A percentile compares a stretch with the other conserved stretches of the same genome.
These are phyloP conservation scores for Macaca mulatta DNA, from an alignment of 2,113 vertebrate genomes.

Conservation along the genomic window DNA sequence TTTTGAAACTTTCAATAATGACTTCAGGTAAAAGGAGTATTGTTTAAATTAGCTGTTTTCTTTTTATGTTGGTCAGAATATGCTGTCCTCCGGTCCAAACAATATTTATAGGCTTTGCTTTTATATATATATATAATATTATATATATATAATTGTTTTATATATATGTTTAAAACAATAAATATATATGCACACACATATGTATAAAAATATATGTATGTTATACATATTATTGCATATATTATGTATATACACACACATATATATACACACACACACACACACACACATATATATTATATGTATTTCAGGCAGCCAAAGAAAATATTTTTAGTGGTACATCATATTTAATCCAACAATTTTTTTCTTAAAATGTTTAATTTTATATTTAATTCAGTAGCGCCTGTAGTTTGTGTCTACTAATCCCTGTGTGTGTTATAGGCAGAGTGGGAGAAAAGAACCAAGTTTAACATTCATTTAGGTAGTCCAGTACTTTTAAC, in stretches of 20 bases:
- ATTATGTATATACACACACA: background rate
- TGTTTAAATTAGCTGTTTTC: constrained; percentile 39
- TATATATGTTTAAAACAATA: background rate
- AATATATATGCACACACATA: background rate
- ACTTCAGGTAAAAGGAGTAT: background rate
- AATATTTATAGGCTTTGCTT: background rate
- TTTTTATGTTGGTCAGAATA: constrained; percentile 15
- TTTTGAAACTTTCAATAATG: constrained; percentile 53
- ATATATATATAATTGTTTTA: background rate
- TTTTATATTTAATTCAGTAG: background rate
- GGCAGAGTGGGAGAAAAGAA: background rate
- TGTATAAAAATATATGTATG: background rate
- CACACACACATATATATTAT: background rate
- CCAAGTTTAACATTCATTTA: constrained; percentile 38
- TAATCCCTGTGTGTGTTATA: background rate
- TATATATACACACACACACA: background rate
- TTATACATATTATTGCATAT: background rate
- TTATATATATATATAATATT: background rate
- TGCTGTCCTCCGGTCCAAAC: background rate
- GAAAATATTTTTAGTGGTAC: background rate
- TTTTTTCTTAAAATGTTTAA: background rate
- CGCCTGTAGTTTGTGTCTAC: background rate
- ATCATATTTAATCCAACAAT: background rate
- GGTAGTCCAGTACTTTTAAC: constrained; percentile 21
- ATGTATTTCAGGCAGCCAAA: background rate